Conservation (phyloP, 2,888 invertebrate genomes). For the Drosophila nigricruria region DNA sequence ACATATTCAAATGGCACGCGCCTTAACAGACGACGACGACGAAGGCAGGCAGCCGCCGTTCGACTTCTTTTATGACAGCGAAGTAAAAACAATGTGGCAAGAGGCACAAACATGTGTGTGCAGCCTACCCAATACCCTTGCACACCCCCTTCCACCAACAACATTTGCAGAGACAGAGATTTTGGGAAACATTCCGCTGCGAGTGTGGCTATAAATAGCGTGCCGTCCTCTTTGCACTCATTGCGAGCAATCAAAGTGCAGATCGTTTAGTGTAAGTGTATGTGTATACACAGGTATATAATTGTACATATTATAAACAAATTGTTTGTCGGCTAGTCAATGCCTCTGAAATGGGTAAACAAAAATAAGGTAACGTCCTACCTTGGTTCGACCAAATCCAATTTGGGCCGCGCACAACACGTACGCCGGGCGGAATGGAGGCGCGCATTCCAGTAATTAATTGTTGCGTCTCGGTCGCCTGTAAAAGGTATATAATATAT, state of each 20-base stretch:
- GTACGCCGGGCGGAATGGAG: slow-evolving; percentile 88
- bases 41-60: slow-evolving; percentile 17
- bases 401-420: slow-evolving; percentile 92
- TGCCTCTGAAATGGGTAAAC: slow-evolving; percentile 58
- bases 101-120: slow-evolving; percentile 25
- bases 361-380: slow-evolving; percentile 71
- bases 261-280: slow-evolving; percentile 41
- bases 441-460: slow-evolving; percentile 73
- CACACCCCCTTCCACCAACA: not conserved
- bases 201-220: slow-evolving; percentile 71
- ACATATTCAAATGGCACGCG: slow-evolving; percentile 56
- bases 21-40: slow-evolving; percentile 22
- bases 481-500: slow-evolving; percentile 36
- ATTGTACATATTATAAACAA: slow-evolving; percentile 53
- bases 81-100: slow-evolving; percentile 27
- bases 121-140: not conserved
- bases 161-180: slow-evolving; percentile 42
- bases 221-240: slow-evolving; percentile 69
- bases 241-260: slow-evolving; percentile 48
- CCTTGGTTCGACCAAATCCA: slow-evolving; percentile 94
- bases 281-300: not conserved
- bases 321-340: slow-evolving; percentile 62
- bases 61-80: slow-evolving; percentile 56
- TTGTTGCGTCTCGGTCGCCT: slow-evolving; percentile 39
- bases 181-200: slow-evolving; percentile 67